Evolutionary conservation across 2,113 vertebrate species (phyloP), one percentile per base, ranked within the genome.

Genomic region (Promerops cafer): DNA sequence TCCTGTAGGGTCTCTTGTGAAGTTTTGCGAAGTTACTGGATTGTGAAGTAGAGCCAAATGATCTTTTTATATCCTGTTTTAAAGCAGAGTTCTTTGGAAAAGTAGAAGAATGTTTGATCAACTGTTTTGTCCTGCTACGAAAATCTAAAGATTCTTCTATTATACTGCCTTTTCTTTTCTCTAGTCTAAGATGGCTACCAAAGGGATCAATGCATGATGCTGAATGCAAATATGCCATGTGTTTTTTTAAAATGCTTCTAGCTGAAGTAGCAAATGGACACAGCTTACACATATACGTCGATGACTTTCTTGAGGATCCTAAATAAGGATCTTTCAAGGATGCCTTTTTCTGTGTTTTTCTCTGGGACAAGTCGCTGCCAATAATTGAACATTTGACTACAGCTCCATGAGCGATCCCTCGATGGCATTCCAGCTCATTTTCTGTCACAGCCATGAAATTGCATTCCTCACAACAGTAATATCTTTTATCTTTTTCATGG

Each of bases 401-500:
- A 54, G 98, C 97, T 81, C 98, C 98, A 89, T 99, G 99, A 96
- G 98, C 97, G 3, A 98, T 97, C 65, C 97, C 98, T 90, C 98
- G 96, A 94, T 99, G 99, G 79, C 98, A 98, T 97, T 99, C 98
- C 94, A 99, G 96, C 89, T 98, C 98, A 90, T 97, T 98, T 97
- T 98, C 98, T 40, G 98, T 98, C 88, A 98, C 98, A 52, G 98
- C 98, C 97, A 98, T 98, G 92, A 98, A 98, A 97, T 98, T 98
- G 94, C 98, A 99, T 87, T 99, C 98, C 77, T 99, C 98, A 93
- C 98, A 99, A 93, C 98, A 98, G 87, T 99, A 98, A 59, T 99
- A 99, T 90, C 99, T 98, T 97, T 98, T 99, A 94, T 99, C 98
- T 97, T 98, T 99, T 92, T 99, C 98, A 60, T 98, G 98, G 27